Percentiles rank a stretch among this genome's conserved stretches.
phyloP scores from a whole-genome alignment of 2,888 invertebrate species.

The Ephialtes manifestator region DNA sequence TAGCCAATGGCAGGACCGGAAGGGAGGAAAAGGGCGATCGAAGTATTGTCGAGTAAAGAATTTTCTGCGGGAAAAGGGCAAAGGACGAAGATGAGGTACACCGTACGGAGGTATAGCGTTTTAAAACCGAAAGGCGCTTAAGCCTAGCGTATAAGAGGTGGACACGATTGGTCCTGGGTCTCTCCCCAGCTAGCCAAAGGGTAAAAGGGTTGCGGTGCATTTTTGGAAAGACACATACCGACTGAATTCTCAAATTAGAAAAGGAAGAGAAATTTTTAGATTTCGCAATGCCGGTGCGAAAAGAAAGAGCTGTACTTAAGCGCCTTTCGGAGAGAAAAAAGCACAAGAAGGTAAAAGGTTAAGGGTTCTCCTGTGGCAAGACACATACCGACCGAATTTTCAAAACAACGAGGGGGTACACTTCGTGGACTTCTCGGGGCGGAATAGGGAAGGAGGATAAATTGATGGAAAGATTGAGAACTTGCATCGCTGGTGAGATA shows the following conservation, averaged over 20 bases:
- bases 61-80: no score
- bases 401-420: neutral
- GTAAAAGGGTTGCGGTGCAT: conserved; percentile 45
- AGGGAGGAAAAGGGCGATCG: conserved; percentile 6
- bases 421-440: conserved; percentile 17
- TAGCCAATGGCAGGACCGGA: no score
- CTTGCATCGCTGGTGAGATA: conserved; percentile 32
- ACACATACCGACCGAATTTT: no score
- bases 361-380: no score
- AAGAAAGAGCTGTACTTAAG: no score
- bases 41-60: conserved; percentile 11
- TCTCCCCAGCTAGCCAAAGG: conserved; percentile 43
- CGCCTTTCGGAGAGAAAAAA: no score
- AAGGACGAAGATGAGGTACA: conserved; percentile 54
- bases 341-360: no score
- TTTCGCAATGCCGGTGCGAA: no score
- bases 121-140: conserved; percentile 80
- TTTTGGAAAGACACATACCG: conserved; percentile 19
- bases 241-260: conserved; percentile 16
- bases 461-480: conserved; percentile 52
- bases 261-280: no score
- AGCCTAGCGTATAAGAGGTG: conserved; percentile 76
- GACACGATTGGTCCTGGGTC: no score
- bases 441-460: conserved; percentile 3
- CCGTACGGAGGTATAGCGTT: conserved; percentile 35